A percentile compares a stretch with the other conserved stretches of the same genome.
Evolutionary conservation across 2,888 invertebrate species (phyloP).

Genomic region (Perithous albicinctus): DNA sequence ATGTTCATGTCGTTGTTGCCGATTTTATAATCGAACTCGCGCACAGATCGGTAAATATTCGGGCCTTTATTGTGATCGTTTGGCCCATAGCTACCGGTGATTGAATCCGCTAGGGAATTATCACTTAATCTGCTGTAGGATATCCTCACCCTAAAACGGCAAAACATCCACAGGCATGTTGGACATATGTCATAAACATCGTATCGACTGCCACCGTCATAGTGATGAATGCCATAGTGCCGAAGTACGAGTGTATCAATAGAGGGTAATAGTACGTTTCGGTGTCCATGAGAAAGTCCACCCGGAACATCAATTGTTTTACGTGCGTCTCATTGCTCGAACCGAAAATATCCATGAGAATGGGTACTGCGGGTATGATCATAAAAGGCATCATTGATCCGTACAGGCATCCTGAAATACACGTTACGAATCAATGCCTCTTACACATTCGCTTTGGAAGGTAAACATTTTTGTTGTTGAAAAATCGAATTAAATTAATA

Average conservation of each 20-base stretch:
- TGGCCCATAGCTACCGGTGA: too few relatives aligned
- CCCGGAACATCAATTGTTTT: conserved; percentile 69
- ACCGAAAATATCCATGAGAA: conserved; percentile 55
- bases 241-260: conserved; percentile 69
- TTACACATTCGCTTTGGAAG: not conserved
- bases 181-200: conserved; percentile 69
- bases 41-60: too few relatives aligned
- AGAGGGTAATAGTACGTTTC: conserved; percentile 70
- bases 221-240: conserved; percentile 67
- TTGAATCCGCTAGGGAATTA: too few relatives aligned
- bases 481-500: not conserved
- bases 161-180: conserved; percentile 71
- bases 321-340: conserved; percentile 62
- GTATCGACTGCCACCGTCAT: conserved; percentile 68
- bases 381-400: conserved; percentile 69
- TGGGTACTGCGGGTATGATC: conserved; percentile 65
- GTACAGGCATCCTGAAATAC: conserved; percentile 64
- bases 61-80: too few relatives aligned
- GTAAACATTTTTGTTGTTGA: not conserved
- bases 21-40: too few relatives aligned
- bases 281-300: conserved; percentile 70
- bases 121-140: not conserved
- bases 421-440: not conserved
- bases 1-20: too few relatives aligned
- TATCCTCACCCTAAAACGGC: conserved; percentile 69